Base-by-base conservation (phyloP, 2,888 invertebrate species). In the Microchrysa polita region DNA sequence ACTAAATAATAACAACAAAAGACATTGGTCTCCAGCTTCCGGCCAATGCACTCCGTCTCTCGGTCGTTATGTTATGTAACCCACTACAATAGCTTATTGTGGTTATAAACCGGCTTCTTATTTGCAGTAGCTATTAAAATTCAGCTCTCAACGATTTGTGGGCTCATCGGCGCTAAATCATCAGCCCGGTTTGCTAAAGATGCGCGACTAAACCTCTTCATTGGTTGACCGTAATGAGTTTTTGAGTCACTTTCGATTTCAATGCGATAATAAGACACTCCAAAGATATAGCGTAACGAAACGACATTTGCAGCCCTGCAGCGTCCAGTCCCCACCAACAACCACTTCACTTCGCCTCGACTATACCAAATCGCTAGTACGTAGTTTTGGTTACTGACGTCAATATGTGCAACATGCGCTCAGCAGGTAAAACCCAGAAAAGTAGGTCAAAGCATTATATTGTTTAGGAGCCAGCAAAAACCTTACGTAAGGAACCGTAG, bases 401-500 rank as follows among this genome's bases (percentile, higher is more conserved):
- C 65, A 65, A 22, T 14, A 22, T 23, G 16, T 44, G 65, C 65
- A 48, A 65, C 16, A 40, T 69, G 57, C 18, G 18, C 20, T 40
- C 57, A n/a, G n/a, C n/a, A 69, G 69, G 69, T 69, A 69, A 69
- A 69, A 69, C 69, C 69, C 69, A 40, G 55, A 40, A 18, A 69
- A 55, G 55, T 69, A 69, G 69, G 69, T 69, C 69, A 69, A 34
- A 69, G 57, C 20, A 18, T 55, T 67, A 7, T 34, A n/a, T n/a
- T n/a, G n/a, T n/a, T n/a, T 48, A 57, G 34, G 69, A 34, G 27
- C 27, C 34, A 20, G 67, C 67, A 53, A 52, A 67, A 57, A 22
- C 27, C 52, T 69, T 69, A 40, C 57, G 55, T 20, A 69, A 69
- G 69, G 69, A 40, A 69, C 69, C 57, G 22, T 20, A 67, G 27